phyloP scores from a whole-genome alignment of 2,888 invertebrate species.

The Agrotis exclamationis region DNA sequence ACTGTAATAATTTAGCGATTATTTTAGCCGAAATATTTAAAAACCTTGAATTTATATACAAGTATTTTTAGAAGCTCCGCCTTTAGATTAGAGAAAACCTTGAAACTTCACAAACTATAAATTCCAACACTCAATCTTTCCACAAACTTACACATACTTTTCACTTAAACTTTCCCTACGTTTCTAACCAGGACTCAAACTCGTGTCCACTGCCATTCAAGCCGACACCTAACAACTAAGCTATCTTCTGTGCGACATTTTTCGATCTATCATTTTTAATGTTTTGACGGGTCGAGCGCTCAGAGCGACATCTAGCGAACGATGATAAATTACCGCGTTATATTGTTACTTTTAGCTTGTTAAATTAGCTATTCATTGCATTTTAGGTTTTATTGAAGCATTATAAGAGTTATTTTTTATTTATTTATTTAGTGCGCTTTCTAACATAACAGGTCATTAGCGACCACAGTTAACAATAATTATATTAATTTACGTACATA shows the following conservation, averaged over 20 bases:
- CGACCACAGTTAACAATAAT: too few species aligned
- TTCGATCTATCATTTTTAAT: conserved; percentile 58
- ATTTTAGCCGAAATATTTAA: not conserved
- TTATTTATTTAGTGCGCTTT: too few species aligned
- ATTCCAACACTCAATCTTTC: not conserved
- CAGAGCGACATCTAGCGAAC: conserved; percentile 47
- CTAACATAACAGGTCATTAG: too few species aligned
- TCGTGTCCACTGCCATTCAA: conserved; percentile 14
- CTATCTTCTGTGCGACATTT: conserved; percentile 22
- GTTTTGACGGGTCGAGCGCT: conserved; percentile 50
- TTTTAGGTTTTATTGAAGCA: not conserved
- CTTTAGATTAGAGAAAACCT: not conserved
- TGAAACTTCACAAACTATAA: not conserved
- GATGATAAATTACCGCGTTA: conserved; percentile 44
- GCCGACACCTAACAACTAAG: conserved; percentile 38
- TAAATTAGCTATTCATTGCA: conserved; percentile 4
- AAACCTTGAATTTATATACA: not conserved
- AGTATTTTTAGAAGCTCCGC: too few species aligned
- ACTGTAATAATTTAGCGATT: not conserved
- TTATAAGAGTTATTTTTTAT: not conserved
- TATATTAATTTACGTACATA: too few species aligned
- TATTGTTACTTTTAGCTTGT: conserved; percentile 19
- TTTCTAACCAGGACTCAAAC: conserved; percentile 32
- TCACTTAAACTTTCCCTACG: conserved; percentile 15
- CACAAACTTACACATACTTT: not conserved